A percentile compares a stretch with the other conserved stretches of the same genome.
Conservation (phyloP, 1,140 invertebrate genomes). For the Wasmannia auropunctata region DNA sequence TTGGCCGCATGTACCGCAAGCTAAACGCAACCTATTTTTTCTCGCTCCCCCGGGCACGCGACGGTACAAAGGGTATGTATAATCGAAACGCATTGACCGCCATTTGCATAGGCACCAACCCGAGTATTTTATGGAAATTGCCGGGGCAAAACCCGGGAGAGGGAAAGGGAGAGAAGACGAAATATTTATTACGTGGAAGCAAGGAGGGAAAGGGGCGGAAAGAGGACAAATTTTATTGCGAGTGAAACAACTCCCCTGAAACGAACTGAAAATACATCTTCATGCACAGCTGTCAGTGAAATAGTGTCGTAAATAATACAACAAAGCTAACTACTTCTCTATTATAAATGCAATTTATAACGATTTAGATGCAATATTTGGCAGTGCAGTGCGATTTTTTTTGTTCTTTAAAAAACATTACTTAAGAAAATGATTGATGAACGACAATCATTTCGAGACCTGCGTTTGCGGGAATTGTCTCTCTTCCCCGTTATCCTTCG, state of each 20-base stretch:
- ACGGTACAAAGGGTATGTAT: slow-evolving; percentile 51
- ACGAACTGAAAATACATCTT: neutral
- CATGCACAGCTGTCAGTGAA: neutral
- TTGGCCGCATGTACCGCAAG: slow-evolving; percentile 50
- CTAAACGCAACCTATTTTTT: slow-evolving; percentile 58
- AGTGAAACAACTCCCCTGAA: neutral
- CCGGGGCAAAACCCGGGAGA: slow-evolving; percentile 9
- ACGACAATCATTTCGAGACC: neutral
- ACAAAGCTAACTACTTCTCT: neutral
- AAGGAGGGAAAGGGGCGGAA: neutral
- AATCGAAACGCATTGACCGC: slow-evolving; percentile 58
- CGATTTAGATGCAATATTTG: neutral
- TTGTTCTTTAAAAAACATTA: neutral
- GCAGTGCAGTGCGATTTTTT: neutral
- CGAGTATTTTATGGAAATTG: slow-evolving; percentile 57
- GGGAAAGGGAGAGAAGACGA: neutral
- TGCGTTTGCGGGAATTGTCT: neutral
- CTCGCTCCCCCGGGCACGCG: slow-evolving; percentile 28
- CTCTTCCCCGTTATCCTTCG: slow-evolving; percentile 24
- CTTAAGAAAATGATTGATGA: neutral
- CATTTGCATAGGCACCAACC: slow-evolving; percentile 49
- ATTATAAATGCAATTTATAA: neutral
- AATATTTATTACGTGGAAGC: slow-evolving; percentile 23
- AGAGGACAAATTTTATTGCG: slow-evolving; percentile 22
- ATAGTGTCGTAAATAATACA: neutral